Evolutionary conservation across 2,113 vertebrate species (phyloP), one percentile per base, ranked within the genome.

Genomic region (Rhineura floridana): DNA sequence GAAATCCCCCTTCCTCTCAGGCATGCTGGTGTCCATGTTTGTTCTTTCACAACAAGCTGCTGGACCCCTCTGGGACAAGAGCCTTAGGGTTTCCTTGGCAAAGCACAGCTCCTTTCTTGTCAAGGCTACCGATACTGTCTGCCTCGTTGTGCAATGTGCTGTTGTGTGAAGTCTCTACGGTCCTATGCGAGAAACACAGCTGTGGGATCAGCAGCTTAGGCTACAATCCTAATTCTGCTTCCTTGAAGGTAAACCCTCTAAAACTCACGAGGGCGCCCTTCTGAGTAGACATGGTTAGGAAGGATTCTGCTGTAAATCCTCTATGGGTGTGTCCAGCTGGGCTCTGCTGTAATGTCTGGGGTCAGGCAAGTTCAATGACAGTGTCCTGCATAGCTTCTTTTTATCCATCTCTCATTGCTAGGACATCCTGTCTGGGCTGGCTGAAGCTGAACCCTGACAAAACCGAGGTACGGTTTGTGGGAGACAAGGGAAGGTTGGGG

Each of bases 1-100:
- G 55, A 28, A 84, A 39, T 5, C 19, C 30, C n/a, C 4, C 0
- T 62, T 0, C 0, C 81, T 69, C 59, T 70, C 59, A 59, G 59
- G 81, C 55, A 50, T 42, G n/a, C 62, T 5, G 1, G 5, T 42
- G 69, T 63, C 93, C 90, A 83, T 52, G 1, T 4, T 89, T 50
- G 81, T 80, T 39, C 72, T 67, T 21, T 44, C 70, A n/a, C 48
- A 46, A 46, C 76, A 9, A 0, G 0, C 13, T 11, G 25, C 6
- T 25, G 7, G 9, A 13, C 2, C 1, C 36, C 55, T 4, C 4
- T 0, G 0, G 86, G 46, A 69, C 59, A 50, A 75, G 42, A 6
- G 69, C 67, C 75, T 0, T 2, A 5, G 39, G 62, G 15, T 33
- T 52, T 83, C 70, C 55, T 21, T n/a, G 33, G 72, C 59, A 55